A percentile compares a stretch with the other conserved stretches of the same genome.
phyloP scores from a whole-genome alignment of 2,113 vertebrate genomes.

The Bufo gargarizans region DNA sequence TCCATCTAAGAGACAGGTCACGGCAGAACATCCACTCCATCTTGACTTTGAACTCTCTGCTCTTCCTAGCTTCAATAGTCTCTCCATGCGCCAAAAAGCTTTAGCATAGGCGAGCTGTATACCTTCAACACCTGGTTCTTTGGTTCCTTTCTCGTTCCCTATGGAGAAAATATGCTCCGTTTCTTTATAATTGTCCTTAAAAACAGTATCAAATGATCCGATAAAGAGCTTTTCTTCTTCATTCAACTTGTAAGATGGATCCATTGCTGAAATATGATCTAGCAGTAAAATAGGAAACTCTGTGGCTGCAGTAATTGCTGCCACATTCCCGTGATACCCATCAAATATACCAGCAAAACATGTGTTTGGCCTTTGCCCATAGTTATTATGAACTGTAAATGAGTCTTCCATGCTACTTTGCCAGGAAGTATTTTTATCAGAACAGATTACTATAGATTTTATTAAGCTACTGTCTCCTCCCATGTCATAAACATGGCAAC shows the following conservation, averaged over 20 bases:
- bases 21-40: constrained; percentile 70
- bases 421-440: constrained; percentile 69
- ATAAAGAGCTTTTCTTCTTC: constrained; percentile 62
- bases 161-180: constrained; percentile 62
- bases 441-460: constrained; percentile 66
- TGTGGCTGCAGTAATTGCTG: constrained; percentile 63
- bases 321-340: constrained; percentile 61
- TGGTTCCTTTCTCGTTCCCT: not conserved
- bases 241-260: constrained; percentile 65
- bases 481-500: constrained; percentile 17
- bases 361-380: constrained; percentile 65
- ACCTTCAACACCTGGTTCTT: constrained; percentile 30
- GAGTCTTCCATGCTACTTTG: constrained; percentile 65
- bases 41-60: constrained; percentile 67
- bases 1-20: constrained; percentile 69
- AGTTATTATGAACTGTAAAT: constrained; percentile 63
- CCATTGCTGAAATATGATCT: constrained; percentile 65
- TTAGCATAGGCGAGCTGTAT: constrained; percentile 68
- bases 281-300: constrained; percentile 72
- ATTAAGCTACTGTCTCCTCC: constrained; percentile 61
- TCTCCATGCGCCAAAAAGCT: constrained; percentile 73
- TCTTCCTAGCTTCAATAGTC: constrained; percentile 68
- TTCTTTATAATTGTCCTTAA: constrained; percentile 64
- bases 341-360: constrained; percentile 72
- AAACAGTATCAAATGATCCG: constrained; percentile 64